Base-by-base conservation (phyloP, 1,140 invertebrate species). In the Leptopilina clavipes region DNA sequence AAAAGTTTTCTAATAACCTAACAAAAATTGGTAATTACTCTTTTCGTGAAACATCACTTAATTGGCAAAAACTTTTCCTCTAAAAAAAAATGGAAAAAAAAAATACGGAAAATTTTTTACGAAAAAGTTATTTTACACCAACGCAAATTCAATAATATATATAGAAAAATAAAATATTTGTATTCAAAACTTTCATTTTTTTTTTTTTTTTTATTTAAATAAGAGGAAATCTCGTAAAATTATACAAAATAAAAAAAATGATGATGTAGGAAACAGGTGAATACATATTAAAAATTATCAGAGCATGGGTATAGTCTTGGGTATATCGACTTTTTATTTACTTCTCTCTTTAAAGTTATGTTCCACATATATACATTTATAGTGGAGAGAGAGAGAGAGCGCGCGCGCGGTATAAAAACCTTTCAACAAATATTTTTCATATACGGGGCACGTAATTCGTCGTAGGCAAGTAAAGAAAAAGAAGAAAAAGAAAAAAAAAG, bases 291-390 rank as follows among this genome's bases (percentile, higher is more conserved):
- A 52, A 52, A 52, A 52, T 52, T 52, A 52, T 52, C 48, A 52
- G 48, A 52, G 48, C 19, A 31, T 65, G 59, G 59, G 8, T 31
- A n/a, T n/a, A n/a, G n/a, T n/a, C n/a, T n/a, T n/a, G n/a, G n/a
- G n/a, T n/a, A 14, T 25, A 65, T 65, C 59, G 22, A 65, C 59
- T 31, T 65, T 65, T 31, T 65, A 65, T 65, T 65, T 65, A 37
- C 22, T 25, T 31, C 22, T n/a, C 22, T n/a, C 59, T 65, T 65
- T 65, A 65, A 65, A 65, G 22, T 65, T 65, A 31, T 65, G n/a
- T 31, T 25, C 10, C 19, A n/a, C n/a, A n/a, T n/a, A n/a, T 48
- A 48, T 11, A n/a, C 25, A 5, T 31, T 2, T 14, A n/a, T 48
- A 48, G 3, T 3, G 14, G n/a, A 18, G 56, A 14, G 11, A 31